Conservation (phyloP, 2,113 vertebrate genomes). For the Eulacestoma nigropectus region DNA sequence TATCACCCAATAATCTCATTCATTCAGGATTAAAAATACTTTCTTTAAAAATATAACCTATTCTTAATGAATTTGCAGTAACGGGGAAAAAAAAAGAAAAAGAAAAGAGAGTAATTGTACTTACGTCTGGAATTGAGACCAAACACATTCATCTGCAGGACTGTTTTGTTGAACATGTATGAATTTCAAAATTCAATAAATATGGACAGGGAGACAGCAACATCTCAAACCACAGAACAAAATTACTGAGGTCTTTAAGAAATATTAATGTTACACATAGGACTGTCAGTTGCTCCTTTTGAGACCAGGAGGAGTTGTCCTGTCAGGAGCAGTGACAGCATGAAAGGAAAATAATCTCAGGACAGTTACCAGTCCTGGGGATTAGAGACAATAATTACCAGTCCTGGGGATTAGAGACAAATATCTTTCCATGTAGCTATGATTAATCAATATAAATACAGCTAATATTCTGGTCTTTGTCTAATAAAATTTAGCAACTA, state of each 20-base stretch:
- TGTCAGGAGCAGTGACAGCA: neutral
- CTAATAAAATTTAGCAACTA: neutral
- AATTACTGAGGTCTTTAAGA: neutral
- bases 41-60: neutral
- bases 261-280: neutral
- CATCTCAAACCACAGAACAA: neutral
- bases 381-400: neutral
- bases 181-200: neutral
- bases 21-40: neutral
- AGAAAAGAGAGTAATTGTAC: neutral
- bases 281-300: neutral
- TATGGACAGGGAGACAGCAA: neutral
- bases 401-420: neutral
- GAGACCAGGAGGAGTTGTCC: neutral
- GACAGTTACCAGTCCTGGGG: neutral
- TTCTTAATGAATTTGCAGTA: neutral
- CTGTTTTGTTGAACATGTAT: neutral
- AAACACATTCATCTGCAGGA: neutral
- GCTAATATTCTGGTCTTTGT: neutral
- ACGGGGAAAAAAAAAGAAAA: neutral
- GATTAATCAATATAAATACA: neutral
- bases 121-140: neutral
- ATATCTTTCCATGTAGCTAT: neutral
- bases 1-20: neutral
- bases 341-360: neutral